Percentiles rank a stretch among this genome's conserved stretches.
Evolutionary conservation across 2,888 invertebrate species (phyloP).

Genomic region (Agriopis aurantiaria): DNA sequence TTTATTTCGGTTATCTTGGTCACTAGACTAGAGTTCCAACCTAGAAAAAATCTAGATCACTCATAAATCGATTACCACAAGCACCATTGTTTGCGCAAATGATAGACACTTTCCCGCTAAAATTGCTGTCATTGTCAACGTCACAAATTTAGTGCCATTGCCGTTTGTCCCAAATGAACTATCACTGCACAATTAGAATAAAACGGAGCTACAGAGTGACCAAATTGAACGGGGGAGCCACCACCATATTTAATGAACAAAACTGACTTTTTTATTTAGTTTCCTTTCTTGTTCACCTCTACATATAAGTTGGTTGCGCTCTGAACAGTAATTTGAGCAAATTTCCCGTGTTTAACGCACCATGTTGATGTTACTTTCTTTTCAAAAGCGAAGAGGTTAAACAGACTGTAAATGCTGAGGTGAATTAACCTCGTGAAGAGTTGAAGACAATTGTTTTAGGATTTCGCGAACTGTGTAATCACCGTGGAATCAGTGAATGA

Average conservation of each 20-base stretch:
- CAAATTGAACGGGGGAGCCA: neutral
- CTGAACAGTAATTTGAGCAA: constrained; percentile 76
- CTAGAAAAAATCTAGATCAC: constrained; percentile 31
- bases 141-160: constrained; percentile 58
- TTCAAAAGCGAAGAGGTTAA: constrained; percentile 73
- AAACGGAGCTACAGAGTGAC: constrained; percentile 66
- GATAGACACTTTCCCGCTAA: constrained; percentile 59
- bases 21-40: constrained; percentile 20
- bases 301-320: neutral
- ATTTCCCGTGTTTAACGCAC: constrained; percentile 79
- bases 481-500: constrained; percentile 1
- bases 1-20: constrained; percentile 16
- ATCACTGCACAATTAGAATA: constrained; percentile 80
- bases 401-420: constrained; percentile 76
- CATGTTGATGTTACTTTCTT: constrained; percentile 81
- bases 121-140: constrained; percentile 73
- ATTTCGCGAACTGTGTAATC: constrained; percentile 23
- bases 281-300: neutral
- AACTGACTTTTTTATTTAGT: neutral
- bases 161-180: constrained; percentile 64
- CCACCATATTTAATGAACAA: neutral
- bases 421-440: constrained; percentile 25
- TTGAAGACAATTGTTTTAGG: constrained; percentile 32
- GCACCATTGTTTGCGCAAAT: constrained; percentile 33
- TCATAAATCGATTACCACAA: constrained; percentile 32